These are phyloP conservation scores for Lepidurus arcticus DNA, from an alignment of 1,140 invertebrate genomes.

Conservation along the genomic window DNA sequence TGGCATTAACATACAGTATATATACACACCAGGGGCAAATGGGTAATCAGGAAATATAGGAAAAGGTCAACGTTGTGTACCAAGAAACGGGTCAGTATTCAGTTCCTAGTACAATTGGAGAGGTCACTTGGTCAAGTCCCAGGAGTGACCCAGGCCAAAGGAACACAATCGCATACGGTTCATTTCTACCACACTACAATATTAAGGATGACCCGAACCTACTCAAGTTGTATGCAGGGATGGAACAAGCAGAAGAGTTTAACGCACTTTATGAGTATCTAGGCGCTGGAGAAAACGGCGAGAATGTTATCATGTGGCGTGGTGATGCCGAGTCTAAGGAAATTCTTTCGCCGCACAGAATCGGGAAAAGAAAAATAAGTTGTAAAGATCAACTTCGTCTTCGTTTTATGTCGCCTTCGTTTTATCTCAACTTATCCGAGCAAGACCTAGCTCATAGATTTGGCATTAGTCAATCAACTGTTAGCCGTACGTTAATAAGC, in stretches of 20 bases:
- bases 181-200: not conserved
- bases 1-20: too few relatives aligned
- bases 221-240: not conserved
- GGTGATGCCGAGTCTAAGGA: not conserved
- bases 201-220: not conserved
- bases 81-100: too few relatives aligned
- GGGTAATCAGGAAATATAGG: too few relatives aligned
- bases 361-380: not conserved
- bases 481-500: not conserved
- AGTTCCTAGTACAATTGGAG: too few relatives aligned
- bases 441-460: too few relatives aligned
- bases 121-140: too few relatives aligned
- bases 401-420: not conserved
- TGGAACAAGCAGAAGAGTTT: not conserved
- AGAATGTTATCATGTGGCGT: not conserved
- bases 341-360: not conserved
- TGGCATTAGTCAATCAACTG: too few relatives aligned
- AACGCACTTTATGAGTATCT: not conserved
- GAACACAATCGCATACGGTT: too few relatives aligned
- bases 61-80: too few relatives aligned
- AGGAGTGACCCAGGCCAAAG: too few relatives aligned
- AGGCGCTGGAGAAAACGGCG: not conserved
- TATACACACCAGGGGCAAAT: too few relatives aligned
- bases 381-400: not conserved
- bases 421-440: not conserved